Evolutionary conservation across 2,888 invertebrate species (phyloP).

Genomic region (Ormyrus thymus): DNA sequence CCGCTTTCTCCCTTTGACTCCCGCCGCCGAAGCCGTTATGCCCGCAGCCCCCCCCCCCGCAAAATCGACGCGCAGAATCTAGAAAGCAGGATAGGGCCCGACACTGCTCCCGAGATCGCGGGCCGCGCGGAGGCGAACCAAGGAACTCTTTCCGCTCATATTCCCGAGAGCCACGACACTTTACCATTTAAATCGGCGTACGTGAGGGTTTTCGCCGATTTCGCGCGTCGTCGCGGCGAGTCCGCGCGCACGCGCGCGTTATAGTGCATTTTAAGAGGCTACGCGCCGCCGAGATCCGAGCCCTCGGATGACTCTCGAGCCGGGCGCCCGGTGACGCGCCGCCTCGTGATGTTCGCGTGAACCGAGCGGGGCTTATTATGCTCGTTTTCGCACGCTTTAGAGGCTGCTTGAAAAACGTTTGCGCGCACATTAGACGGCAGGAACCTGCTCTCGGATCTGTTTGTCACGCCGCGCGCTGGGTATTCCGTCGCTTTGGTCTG

Average conservation of each 20-base stretch:
- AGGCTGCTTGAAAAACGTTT: too few relatives aligned
- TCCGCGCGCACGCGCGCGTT: not conserved
- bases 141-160: not conserved
- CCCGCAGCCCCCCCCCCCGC: constrained; percentile 2
- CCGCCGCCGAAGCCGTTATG: constrained; percentile 44
- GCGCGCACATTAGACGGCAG: too few relatives aligned
- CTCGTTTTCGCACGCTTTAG: constrained; percentile 28
- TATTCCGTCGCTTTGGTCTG: too few relatives aligned
- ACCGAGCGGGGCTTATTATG: not conserved
- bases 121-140: too few relatives aligned
- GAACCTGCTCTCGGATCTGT: too few relatives aligned
- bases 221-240: not conserved
- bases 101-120: not conserved
- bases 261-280: constrained; percentile 1
- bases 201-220: constrained; percentile 32
- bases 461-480: too few relatives aligned
- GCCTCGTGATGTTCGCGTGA: constrained; percentile 2
- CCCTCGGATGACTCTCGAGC: not conserved
- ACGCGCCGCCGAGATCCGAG: not conserved
- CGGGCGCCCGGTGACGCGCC: not conserved
- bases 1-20: constrained; percentile 52
- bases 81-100: not conserved
- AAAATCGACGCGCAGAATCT: not conserved
- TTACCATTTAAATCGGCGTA: constrained; percentile 41
- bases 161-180: constrained; percentile 14